Evolutionary conservation across 2,113 vertebrate genomes (phyloP).

Genomic region (Rhinopomastus cyanomelas): DNA sequence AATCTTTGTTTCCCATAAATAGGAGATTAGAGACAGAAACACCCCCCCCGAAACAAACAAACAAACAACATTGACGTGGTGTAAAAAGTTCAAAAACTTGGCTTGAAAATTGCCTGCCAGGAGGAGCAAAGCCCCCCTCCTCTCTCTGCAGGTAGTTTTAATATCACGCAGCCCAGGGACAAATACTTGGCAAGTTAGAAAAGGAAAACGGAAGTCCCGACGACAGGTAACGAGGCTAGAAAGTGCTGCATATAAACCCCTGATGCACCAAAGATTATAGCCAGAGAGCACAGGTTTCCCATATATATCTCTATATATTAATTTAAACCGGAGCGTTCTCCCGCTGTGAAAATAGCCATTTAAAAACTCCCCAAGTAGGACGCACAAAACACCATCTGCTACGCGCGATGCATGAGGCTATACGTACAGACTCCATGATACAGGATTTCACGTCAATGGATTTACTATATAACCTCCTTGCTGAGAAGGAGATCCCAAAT

Average conservation of each 20-base stretch:
- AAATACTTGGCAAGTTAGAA: conserved; percentile 71
- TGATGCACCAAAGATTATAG: conserved; percentile 82
- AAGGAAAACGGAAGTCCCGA: not conserved
- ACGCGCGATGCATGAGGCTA: conserved; percentile 69
- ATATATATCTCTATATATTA: conserved; percentile 65
- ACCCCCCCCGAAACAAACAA: conserved; percentile 65
- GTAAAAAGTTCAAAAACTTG: conserved; percentile 76
- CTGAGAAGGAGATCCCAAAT: conserved; percentile 82
- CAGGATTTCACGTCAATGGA: conserved; percentile 83
- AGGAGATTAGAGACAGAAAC: conserved; percentile 70
- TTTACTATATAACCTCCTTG: conserved; percentile 85
- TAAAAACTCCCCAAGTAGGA: conserved; percentile 66
- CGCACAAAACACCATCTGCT: conserved; percentile 70
- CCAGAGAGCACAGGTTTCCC: conserved; percentile 67
- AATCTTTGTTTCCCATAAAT: conserved; percentile 80
- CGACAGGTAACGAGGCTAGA: conserved; percentile 76
- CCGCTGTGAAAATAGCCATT: conserved; percentile 69
- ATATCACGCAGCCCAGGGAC: conserved; percentile 60
- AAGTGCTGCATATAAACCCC: conserved; percentile 86
- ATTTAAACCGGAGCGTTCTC: conserved; percentile 74
- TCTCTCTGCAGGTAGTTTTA: conserved; percentile 59
- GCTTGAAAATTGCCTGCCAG: conserved; percentile 70
- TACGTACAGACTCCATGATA: conserved; percentile 78
- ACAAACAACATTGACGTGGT: conserved; percentile 49
- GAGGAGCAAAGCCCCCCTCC: conserved; percentile 57